Base-by-base conservation (phyloP, 2,797 vertebrate species). In the Malacoraja senta region DNA sequence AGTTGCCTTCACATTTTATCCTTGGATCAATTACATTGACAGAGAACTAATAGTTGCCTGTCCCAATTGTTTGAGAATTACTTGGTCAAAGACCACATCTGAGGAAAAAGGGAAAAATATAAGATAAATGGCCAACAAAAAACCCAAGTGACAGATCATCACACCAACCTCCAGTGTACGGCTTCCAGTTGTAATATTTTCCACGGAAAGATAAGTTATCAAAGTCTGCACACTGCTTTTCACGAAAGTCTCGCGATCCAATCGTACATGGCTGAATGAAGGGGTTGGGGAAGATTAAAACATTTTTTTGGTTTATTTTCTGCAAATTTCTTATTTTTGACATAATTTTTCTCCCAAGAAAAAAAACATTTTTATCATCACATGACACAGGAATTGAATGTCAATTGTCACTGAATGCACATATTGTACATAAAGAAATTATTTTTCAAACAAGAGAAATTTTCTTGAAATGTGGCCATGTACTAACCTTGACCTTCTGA, bases 111-210 rank as follows among this genome's bases (percentile, higher is more conserved):
- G 90, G 71, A 12, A 1, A 92, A 44, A 53, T n/a, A 58, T 91
- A 26, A 53, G 12, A 72, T 26, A 91, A 44, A 29, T 91, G 35
- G 12, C 12, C 74, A 92, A 58, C 12, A 53, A 53, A 74, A 92
- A 44, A 68, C n/a, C 19, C 17, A 76, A n/a, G 58, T 53, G 9
- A 26, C 19, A 15, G 9, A 44, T 21, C 53, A 93, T 93, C 92
- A 77, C 94, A 95, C 96, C 97, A 97, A 99, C 99, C 98, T 96
- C 98, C 98, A 95, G 98, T 99, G 97, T 99, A 99, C 94, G 98
- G 98, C 95, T 99, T 99, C 99, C 99, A 99, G 97, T 98, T 99
- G 97, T 99, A 99, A 96, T 98, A 99, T 94, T 99, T 99, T 95
- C 98, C 98, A 74, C 99, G 98, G 95, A 99, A 99, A 95, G 98